phyloP scores from a whole-genome alignment of 1,140 invertebrate genomes.

The Cotesia vestalis region DNA sequence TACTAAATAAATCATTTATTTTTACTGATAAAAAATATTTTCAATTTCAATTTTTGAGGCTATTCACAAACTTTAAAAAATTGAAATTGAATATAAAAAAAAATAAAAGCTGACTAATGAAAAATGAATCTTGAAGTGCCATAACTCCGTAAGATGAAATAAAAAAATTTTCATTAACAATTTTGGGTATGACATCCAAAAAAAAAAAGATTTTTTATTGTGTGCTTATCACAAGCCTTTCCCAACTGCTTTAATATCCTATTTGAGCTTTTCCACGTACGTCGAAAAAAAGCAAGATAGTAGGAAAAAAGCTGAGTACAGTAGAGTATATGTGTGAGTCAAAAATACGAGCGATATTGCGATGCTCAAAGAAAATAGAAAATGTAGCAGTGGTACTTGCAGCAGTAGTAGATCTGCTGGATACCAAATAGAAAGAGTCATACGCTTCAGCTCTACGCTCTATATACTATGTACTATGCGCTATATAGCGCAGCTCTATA shows the following conservation, averaged over 20 bases:
- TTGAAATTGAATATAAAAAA: no score
- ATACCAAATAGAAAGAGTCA: background rate
- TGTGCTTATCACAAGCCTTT: background rate
- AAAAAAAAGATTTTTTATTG: background rate
- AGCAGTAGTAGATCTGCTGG: no score
- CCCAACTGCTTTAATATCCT: constrained; percentile 9
- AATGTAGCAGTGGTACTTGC: background rate
- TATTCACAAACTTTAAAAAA: no score
- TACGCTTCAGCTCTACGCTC: background rate
- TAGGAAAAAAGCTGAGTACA: background rate
- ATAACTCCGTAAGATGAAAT: background rate
- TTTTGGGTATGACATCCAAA: background rate
- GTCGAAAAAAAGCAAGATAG: constrained; percentile 5
- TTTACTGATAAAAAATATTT: no score
- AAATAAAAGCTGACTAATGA: no score
- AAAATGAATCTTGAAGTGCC: no score
- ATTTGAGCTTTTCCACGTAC: constrained; percentile 1
- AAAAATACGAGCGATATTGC: constrained; percentile 7
- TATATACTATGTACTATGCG: no score
- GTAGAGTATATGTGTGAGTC: background rate
- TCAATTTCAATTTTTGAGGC: no score
- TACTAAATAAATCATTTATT: no score
- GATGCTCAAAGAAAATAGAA: constrained; percentile 8
- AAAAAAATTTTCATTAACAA: background rate
- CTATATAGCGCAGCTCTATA: background rate